Conservation (phyloP, 2,797 vertebrate species). For the Florisuga fusca region DNA sequence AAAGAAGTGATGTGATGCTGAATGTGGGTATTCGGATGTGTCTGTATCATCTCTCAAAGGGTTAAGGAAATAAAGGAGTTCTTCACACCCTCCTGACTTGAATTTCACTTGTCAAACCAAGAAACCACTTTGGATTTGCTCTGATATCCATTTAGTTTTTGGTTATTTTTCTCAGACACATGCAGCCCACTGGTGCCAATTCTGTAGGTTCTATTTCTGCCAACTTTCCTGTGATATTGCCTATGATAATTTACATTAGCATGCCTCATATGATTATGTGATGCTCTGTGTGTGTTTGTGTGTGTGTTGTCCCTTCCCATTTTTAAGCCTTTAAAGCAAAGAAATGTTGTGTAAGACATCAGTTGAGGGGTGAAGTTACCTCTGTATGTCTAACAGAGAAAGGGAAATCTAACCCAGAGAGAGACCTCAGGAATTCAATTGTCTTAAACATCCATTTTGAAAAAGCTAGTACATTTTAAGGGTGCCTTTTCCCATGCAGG, state of each 20-base stretch:
- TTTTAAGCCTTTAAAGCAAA: background rate
- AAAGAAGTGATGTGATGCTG: background rate
- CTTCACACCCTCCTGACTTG: background rate
- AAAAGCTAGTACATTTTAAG: background rate
- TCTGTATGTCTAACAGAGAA: background rate
- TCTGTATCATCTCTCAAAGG: background rate
- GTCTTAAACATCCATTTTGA: background rate
- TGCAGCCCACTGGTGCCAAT: background rate
- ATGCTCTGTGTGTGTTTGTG: background rate
- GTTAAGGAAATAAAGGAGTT: background rate
- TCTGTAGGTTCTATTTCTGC: conserved; percentile 1
- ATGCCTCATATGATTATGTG: background rate
- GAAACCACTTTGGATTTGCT: background rate
- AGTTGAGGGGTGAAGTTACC: background rate
- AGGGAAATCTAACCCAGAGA: background rate
- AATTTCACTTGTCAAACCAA: conserved; percentile 20
- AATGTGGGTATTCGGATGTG: background rate
- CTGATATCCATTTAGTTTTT: background rate
- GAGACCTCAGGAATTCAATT: background rate
- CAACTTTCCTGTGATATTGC: background rate
- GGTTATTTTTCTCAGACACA: background rate
- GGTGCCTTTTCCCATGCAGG: background rate
- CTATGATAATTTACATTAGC: conserved; percentile 51
- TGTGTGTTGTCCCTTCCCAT: background rate
- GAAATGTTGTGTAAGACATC: background rate